These are phyloP conservation scores for Glyptemys insculpta DNA, from an alignment of 2,797 vertebrate species.

Conservation along the genomic window DNA sequence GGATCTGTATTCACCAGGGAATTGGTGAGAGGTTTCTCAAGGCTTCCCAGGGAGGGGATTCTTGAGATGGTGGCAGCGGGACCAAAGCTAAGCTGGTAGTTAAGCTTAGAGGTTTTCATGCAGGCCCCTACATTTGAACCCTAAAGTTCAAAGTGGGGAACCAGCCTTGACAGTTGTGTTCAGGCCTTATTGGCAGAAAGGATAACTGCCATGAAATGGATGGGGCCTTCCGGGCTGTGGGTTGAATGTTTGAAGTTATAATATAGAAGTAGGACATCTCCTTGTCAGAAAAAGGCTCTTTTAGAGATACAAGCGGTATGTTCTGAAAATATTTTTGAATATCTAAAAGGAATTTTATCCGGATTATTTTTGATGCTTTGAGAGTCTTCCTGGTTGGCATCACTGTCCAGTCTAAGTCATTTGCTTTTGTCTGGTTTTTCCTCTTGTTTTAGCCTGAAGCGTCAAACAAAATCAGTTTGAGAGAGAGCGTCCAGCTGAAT, in stretches of 20 bases:
- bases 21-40: too few species aligned
- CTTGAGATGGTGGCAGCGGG: too few species aligned
- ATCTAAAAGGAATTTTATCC: background rate
- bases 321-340: background rate
- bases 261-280: background rate
- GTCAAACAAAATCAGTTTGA: background rate
- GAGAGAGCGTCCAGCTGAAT: background rate
- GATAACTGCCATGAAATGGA: too few species aligned
- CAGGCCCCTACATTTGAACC: too few species aligned
- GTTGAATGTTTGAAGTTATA: background rate
- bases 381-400: background rate
- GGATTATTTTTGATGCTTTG: background rate
- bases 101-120: too few species aligned
- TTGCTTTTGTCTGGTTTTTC: background rate
- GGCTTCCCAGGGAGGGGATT: too few species aligned
- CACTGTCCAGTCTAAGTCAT: background rate
- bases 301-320: background rate
- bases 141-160: too few species aligned
- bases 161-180: too few species aligned
- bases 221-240: background rate
- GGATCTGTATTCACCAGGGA: too few species aligned
- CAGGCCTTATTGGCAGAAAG: background rate
- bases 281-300: background rate
- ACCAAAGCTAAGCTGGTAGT: too few species aligned
- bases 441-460: background rate